Evolutionary conservation across 2,113 vertebrate genomes (phyloP).

Genomic region (Scytalopus superciliaris): DNA sequence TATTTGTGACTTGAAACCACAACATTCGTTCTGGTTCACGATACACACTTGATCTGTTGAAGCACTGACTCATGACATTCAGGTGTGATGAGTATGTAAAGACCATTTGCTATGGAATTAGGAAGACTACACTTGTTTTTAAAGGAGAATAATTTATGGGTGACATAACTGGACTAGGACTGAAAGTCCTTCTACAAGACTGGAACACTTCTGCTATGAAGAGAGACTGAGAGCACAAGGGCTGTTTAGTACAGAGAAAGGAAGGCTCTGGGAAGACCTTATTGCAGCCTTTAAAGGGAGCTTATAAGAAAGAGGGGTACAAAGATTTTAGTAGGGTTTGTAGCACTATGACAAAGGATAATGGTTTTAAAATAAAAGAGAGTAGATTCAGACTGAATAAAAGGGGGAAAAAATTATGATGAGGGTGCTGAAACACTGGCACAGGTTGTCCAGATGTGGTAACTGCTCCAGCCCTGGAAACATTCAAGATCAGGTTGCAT

Average conservation of each 20-base stretch:
- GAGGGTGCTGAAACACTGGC: neutral
- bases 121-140: conserved; percentile 52
- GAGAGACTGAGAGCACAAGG: neutral
- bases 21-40: conserved; percentile 11
- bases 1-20: neutral
- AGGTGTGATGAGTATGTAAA: conserved; percentile 32
- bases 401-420: neutral
- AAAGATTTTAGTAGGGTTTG: neutral
- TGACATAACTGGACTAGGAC: conserved; percentile 60
- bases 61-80: conserved; percentile 62
- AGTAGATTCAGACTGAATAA: neutral
- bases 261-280: neutral
- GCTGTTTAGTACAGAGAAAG: neutral
- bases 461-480: neutral
- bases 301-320: neutral
- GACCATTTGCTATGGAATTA: conserved; percentile 50
- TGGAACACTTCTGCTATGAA: neutral
- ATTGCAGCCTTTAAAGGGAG: neutral
- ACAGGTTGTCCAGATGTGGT: neutral
- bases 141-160: conserved; percentile 49
- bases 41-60: neutral
- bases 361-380: neutral
- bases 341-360: neutral
- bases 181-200: conserved; percentile 26
- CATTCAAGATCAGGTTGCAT: neutral